phyloP scores from a whole-genome alignment of 2,113 vertebrate genomes.

The Marmota monax region DNA sequence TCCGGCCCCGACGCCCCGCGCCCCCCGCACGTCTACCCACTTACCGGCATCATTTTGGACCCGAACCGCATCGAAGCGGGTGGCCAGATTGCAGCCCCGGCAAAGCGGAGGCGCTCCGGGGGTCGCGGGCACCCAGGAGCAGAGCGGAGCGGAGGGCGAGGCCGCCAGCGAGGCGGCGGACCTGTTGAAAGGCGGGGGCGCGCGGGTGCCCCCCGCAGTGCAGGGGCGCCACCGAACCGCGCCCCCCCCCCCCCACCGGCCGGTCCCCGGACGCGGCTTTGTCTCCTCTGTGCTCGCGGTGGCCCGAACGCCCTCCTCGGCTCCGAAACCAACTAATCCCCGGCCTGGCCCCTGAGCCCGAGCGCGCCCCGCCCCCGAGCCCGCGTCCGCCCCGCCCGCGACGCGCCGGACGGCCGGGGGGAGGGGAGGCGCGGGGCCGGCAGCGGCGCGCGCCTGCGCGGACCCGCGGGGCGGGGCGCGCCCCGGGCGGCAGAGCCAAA shows the following conservation, averaged over 20 bases:
- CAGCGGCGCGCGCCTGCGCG: slow-evolving; percentile 7
- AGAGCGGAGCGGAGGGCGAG: not conserved
- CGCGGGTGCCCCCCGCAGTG: not conserved
- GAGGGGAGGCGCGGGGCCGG: not conserved
- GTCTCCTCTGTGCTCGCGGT: not conserved
- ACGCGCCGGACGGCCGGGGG: not conserved
- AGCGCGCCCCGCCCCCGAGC: not conserved
- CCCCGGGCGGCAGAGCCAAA: not conserved
- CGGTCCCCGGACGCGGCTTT: slow-evolving; percentile 52
- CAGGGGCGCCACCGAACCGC: slow-evolving; percentile 61
- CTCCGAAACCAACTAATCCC: slow-evolving; percentile 69
- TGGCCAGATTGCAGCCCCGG: not conserved
- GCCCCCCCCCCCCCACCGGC: slow-evolving; percentile 62
- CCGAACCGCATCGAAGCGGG: slow-evolving; percentile 93
- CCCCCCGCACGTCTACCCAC: slow-evolving; percentile 66
- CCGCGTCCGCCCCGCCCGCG: not conserved
- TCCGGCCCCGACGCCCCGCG: not conserved
- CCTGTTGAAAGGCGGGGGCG: slow-evolving; percentile 65
- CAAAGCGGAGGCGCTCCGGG: not conserved
- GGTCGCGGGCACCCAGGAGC: not conserved
- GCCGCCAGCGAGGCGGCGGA: slow-evolving; percentile 13
- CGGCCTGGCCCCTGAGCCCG: not conserved
- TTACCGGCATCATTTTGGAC: slow-evolving; percentile 98
- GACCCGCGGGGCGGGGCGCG: not conserved
- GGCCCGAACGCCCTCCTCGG: not conserved